phyloP scores from a whole-genome alignment of 1,140 invertebrate species.

The Cotesia vestalis region DNA sequence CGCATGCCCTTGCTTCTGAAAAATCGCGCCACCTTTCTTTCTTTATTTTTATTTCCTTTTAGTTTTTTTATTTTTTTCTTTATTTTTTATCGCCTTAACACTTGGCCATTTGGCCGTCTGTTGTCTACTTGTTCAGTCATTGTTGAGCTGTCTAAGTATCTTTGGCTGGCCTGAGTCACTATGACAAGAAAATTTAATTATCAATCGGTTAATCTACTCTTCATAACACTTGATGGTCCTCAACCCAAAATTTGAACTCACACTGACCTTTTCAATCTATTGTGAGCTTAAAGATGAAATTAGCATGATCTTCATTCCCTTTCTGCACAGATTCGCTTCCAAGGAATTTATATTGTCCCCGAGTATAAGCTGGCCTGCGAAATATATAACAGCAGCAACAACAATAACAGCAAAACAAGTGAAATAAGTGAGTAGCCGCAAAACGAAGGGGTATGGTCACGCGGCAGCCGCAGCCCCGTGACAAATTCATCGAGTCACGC shows the following conservation, averaged over 20 bases:
- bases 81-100: too few relatives aligned
- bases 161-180: background rate
- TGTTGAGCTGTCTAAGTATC: background rate
- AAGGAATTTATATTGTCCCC: conserved; percentile 4
- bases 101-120: conserved; percentile 13
- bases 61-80: conserved; percentile 13
- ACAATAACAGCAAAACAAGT: background rate
- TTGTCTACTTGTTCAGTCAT: background rate
- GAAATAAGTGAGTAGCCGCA: background rate
- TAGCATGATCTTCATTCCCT: too few relatives aligned
- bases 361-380: background rate
- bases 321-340: too few relatives aligned
- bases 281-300: too few relatives aligned
- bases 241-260: too few relatives aligned
- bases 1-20: conserved; percentile 56
- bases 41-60: conserved; percentile 34
- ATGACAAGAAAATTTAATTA: background rate
- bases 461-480: conserved; percentile 55
- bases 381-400: background rate
- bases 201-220: too few relatives aligned
- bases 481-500: conserved; percentile 63
- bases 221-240: too few relatives aligned
- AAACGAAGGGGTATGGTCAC: conserved; percentile 15
- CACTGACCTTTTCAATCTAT: too few relatives aligned
- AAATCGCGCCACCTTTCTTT: conserved; percentile 21